Evolutionary conservation across 2,113 vertebrate species (phyloP).

Genomic region (Brevimyrus niger): DNA sequence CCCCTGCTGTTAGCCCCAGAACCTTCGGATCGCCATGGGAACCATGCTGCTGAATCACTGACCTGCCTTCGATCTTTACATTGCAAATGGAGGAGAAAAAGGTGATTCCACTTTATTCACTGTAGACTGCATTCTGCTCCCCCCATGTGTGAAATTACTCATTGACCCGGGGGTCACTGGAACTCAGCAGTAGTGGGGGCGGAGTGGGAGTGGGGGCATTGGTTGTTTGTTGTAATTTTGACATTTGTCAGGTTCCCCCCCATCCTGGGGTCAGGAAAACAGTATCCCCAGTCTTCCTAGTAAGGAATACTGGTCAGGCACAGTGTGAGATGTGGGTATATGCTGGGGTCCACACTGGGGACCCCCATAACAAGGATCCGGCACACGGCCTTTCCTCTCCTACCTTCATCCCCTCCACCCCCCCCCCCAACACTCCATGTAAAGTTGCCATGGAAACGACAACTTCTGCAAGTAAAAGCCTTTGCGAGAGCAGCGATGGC

Average conservation of each 20-base stretch:
- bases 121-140: background rate
- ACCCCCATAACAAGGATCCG: background rate
- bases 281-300: background rate
- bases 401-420: background rate
- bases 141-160: conserved; percentile 18
- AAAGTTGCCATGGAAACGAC: conserved; percentile 17
- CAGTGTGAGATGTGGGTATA: background rate
- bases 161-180: background rate
- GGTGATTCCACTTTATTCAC: conserved; percentile 6
- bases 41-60: background rate
- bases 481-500: background rate
- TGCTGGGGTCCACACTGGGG: background rate
- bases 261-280: background rate
- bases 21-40: background rate
- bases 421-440: background rate
- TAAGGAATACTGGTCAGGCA: background rate
- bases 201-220: background rate
- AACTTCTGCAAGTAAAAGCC: conserved; percentile 2
- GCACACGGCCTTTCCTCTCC: background rate
- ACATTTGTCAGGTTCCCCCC: background rate
- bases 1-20: background rate
- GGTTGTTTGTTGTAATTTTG: background rate
- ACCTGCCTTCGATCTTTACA: conserved; percentile 5
- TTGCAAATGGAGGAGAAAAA: conserved; percentile 14
- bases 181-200: background rate